Base-by-base conservation (phyloP, 2,113 vertebrate genomes). In the Python bivittatus region DNA sequence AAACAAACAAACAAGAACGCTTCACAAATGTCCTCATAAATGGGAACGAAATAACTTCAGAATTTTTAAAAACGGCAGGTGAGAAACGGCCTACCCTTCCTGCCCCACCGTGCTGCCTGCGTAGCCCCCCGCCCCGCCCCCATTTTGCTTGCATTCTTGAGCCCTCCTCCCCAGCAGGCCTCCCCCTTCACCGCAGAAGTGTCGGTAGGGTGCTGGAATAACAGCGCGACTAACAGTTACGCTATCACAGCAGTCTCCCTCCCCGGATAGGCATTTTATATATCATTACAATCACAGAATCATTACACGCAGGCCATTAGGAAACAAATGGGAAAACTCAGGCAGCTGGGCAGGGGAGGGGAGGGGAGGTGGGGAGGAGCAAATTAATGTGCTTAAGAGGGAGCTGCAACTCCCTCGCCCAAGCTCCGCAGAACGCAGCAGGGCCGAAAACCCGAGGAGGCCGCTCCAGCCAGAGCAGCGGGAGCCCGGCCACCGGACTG, bases 241-340 rank as follows among this genome's bases (percentile, higher is more conserved):
- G 2, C 38, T 90, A 92, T 92, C 92, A 29, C 84, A 57, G 2
- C 0, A 0, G 6, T 0, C 1, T 42, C 17, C n/a, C 25, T 0
- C 79, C 42, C 92, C 64, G 25, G 6, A 3, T 0, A 0, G 57
- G 33, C 20, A 0, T 88, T 44, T 90, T 42, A 4, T 61, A 86
- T 0, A 0, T 56, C 89, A 22, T 1, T 79, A 10, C 54, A 94
- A 89, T 29, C 7, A 91, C 57, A 56, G 7, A 94, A 88, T 10
- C 33, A 29, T 0, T 52, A 2, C 56, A 10, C 25, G 68, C 44
- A 23, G 54, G 68, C 57, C 1, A 0, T 33, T 38, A 89, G 48
- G 68, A 64, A 10, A 38, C 88, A 1, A 89, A 72, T 0, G 9
- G 9, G 91, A 38, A 42, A 8, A 7, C 1, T 3, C 0, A 0